Base-by-base conservation (phyloP, 2,888 invertebrate genomes). In the Drosophila glabriapex region DNA sequence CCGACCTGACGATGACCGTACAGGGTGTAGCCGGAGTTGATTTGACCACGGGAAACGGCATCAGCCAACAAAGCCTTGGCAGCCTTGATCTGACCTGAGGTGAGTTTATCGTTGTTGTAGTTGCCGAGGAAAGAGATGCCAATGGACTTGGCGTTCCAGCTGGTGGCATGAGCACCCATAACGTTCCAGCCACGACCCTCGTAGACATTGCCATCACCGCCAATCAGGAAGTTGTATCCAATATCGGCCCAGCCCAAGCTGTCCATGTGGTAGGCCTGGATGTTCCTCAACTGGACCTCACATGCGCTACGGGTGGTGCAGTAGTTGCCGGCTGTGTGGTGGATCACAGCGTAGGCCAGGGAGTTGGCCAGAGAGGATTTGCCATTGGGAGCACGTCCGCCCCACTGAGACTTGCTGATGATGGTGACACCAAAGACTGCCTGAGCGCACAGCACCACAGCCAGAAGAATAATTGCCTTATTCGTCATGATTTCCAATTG, bases 71-170 rank as follows among this genome's bases (percentile, higher is more conserved):
- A 68, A 35, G 83, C 82, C 80, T 90, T 89, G 58, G 88, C 89
- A 19, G 84, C 82, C 3, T 61, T 41, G 59, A 91, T 83, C 72
- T 91, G 91, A 5, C 71, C 80, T 0, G 87, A 68, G 49, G 86
- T 90, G 1, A 91, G 73, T 9, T 60, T 80, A 43, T 85, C 58
- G 65, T 64, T 85, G 80, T 83, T 91, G 77, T 91, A 91, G 76
- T 91, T 91, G 62, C 92, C 92, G 63, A 93, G 90, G 80, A 92
- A 91, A 59, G 91, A 87, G 73, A 93, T 90, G 66, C 93, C 93
- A 73, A 92, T 74, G 22, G 92, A 89, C 73, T 91, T 90, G 64
- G 80, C 73, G 73, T 92, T 92, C 88, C 91, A 92, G 80, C 78
- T 85, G 70, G 78, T 79, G 31, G 92, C 91, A 80, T 93, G 92